Base-by-base conservation (phyloP, 2,113 vertebrate species). In the Anser cygnoides region DNA sequence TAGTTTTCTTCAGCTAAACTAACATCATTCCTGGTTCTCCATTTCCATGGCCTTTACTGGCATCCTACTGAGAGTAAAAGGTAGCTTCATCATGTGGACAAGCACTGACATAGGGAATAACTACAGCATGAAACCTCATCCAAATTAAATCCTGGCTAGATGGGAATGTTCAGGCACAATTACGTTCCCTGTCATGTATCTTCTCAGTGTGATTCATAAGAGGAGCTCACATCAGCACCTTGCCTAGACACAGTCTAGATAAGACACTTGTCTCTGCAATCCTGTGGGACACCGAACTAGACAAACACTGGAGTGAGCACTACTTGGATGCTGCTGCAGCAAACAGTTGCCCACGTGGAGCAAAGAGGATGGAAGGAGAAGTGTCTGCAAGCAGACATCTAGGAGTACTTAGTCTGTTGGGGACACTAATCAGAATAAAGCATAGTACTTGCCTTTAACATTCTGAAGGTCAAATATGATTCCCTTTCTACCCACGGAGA, bases 281-380 rank as follows among this genome's bases (percentile, higher is more conserved):
- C 19, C 33, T 1, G 1, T 13, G 41, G 63, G 41, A 70, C 46
- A 5, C 39, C 15, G 3, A 28, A n/a, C 0, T 3, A 37, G 20
- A 17, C 52, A 39, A 29, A 58, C 21, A 9, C 1, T 0, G 1
- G 2, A 29, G 33, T 9, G 25, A 19, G 31, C 2, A 20, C 10
- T 46, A 1, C 20, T 14, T 17, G 35, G 73, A 41, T 63, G 5
- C 25, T 43, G 59, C 66, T 39, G 62, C 54, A 68, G 76, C 29
- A 25, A 31, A 4, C 54, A 17, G 58, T 46, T 23, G 35, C 28
- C 54, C n/a, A 52, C 28, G 16, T 1, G 29, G 39, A 68, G 43
- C 55, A 58, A 18, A 50, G 55, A 14, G 37, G 31, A 23, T 0
- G 1, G 29, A 43, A 25, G 8, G 25, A 21, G 43, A 75, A 35